Evolutionary conservation across 2,113 vertebrate species (phyloP).

Genomic region (Gambusia affinis): DNA sequence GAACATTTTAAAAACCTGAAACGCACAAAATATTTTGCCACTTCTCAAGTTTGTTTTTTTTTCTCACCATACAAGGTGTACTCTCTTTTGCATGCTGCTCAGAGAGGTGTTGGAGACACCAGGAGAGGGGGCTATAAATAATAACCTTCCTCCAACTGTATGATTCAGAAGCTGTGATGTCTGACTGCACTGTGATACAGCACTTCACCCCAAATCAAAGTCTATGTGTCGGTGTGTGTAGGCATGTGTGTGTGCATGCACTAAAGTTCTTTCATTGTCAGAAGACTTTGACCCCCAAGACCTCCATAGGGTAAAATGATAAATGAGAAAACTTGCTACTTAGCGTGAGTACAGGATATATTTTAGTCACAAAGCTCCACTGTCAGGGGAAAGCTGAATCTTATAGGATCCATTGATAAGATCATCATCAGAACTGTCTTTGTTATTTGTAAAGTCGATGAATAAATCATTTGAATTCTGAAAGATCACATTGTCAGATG

Average conservation of each 20-base stretch:
- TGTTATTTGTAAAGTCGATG: too few relatives aligned
- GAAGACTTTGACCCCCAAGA: background rate
- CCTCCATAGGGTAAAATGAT: too few relatives aligned
- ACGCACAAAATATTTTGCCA: background rate
- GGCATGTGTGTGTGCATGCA: background rate
- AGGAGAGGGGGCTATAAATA: constrained; percentile 47
- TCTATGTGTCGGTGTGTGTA: background rate
- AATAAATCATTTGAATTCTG: too few relatives aligned
- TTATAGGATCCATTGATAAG: too few relatives aligned
- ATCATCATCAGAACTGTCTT: too few relatives aligned
- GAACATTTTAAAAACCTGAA: background rate
- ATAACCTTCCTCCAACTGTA: constrained; percentile 36
- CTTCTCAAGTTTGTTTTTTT: constrained; percentile 1
- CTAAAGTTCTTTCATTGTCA: background rate
- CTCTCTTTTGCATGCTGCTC: constrained; percentile 15
- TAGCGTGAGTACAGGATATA: too few relatives aligned
- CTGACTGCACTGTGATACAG: constrained; percentile 29
- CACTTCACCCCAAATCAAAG: background rate
- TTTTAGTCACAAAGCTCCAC: too few relatives aligned
- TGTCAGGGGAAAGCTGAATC: too few relatives aligned
- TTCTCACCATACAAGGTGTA: background rate
- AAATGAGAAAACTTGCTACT: too few relatives aligned
- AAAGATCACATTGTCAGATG: too few relatives aligned
- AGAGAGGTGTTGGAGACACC: constrained; percentile 19
- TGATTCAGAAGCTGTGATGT: constrained; percentile 51